These are phyloP conservation scores for Drosophila sp. DNA, from an alignment of 1,140 invertebrate species.

Conservation along the genomic window DNA sequence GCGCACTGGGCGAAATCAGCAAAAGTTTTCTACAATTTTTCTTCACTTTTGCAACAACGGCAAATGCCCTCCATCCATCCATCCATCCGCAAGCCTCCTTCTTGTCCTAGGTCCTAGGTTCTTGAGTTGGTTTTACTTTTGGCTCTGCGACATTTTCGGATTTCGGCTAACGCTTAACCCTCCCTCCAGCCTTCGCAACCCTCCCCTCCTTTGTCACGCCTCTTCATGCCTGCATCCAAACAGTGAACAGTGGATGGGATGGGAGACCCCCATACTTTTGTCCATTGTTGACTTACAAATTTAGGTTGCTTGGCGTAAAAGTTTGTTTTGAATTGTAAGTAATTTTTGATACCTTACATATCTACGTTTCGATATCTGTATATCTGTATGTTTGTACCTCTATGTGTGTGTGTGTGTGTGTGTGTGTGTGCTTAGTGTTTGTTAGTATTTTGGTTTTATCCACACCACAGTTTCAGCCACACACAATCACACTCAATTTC, in stretches of 20 bases:
- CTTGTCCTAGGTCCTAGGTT: constrained; percentile 15
- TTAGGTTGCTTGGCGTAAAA: constrained; percentile 75
- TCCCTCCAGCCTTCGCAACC: constrained; percentile 20
- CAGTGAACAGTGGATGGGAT: neutral
- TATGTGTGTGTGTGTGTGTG: constrained; percentile 5
- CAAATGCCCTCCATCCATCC: constrained; percentile 13
- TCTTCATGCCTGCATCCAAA: constrained; percentile 9
- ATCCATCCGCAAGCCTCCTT: neutral
- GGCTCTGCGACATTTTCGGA: constrained; percentile 75
- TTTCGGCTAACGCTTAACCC: constrained; percentile 64
- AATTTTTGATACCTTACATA: constrained; percentile 77
- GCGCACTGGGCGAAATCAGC: constrained; percentile 79
- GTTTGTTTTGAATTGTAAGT: constrained; percentile 81
- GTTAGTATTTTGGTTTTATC: constrained; percentile 5
- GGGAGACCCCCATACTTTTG: constrained; percentile 12
- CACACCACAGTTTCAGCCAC: no score
- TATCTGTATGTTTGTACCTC: neutral
- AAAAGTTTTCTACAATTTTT: constrained; percentile 80
- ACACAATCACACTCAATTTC: constrained; percentile 20
- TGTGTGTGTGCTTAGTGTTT: constrained; percentile 22
- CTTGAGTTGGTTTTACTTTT: constrained; percentile 57
- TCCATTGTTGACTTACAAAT: constrained; percentile 79
- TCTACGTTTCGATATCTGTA: constrained; percentile 43
- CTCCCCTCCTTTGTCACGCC: neutral
- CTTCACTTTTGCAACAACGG: constrained; percentile 73